phyloP scores from a whole-genome alignment of 2,797 vertebrate species.

The Enoplosus armatus region DNA sequence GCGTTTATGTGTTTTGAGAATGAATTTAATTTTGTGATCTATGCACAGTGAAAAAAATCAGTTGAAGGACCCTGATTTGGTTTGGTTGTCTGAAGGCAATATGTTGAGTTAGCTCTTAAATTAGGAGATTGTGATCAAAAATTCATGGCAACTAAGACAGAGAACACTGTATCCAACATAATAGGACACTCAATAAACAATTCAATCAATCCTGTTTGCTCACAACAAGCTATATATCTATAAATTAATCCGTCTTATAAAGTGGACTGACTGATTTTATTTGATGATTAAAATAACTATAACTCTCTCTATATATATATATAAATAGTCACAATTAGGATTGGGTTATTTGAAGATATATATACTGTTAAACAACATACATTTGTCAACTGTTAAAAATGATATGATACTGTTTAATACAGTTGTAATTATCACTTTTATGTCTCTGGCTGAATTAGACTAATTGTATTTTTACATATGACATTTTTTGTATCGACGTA shows the following conservation, averaged over 20 bases:
- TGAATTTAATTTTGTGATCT: no score
- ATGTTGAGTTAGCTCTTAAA: neutral
- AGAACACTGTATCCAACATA: neutral
- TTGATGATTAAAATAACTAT: neutral
- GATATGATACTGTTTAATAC: neutral
- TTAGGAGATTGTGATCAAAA: neutral
- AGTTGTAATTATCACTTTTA: neutral
- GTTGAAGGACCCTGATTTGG: neutral
- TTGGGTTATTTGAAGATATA: neutral
- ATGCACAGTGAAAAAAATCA: no score
- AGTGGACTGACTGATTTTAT: no score
- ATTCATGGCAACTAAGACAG: neutral
- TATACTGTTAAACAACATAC: neutral
- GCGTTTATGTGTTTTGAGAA: no score
- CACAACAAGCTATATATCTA: no score
- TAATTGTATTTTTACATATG: neutral
- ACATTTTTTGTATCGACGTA: neutral
- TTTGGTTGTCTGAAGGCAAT: neutral
- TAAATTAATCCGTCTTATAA: no score
- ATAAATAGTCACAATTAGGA: neutral
- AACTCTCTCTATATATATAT: no score
- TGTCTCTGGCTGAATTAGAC: neutral
- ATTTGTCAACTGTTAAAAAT: neutral
- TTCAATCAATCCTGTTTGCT: no score
- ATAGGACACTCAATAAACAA: no score